A percentile compares a stretch with the other conserved stretches of the same genome.
Conservation (phyloP, 2,888 invertebrate genomes). For the Morpho deidamia region DNA sequence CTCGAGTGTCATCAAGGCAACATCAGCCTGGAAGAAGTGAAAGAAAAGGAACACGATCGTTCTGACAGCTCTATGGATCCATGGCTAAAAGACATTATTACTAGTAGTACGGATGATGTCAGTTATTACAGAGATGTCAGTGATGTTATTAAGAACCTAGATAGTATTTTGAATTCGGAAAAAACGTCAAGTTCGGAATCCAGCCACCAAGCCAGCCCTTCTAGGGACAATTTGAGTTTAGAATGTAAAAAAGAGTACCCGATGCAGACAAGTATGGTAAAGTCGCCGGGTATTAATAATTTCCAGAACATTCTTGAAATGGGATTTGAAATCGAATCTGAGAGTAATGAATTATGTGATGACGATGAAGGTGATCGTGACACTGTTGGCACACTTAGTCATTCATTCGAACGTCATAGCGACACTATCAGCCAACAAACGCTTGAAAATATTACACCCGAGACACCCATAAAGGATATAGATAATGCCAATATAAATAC, state of each 20-base stretch:
- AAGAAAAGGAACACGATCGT: constrained; percentile 52
- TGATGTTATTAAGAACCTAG: constrained; percentile 81
- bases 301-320: constrained; percentile 62
- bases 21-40: constrained; percentile 45
- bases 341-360: constrained; percentile 39
- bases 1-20: constrained; percentile 67
- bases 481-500: constrained; percentile 39
- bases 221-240: constrained; percentile 65
- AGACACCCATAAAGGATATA: constrained; percentile 61
- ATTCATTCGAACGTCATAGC: constrained; percentile 67
- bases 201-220: constrained; percentile 75
- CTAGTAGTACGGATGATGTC: constrained; percentile 78
- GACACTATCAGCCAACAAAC: constrained; percentile 65
- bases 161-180: constrained; percentile 80
- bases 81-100: constrained; percentile 79
- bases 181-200: constrained; percentile 80
- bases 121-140: constrained; percentile 80
- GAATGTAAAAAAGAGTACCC: constrained; percentile 70
- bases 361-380: constrained; percentile 61
- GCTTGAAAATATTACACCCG: constrained; percentile 64
- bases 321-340: constrained; percentile 42
- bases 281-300: constrained; percentile 67
- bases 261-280: constrained; percentile 61
- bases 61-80: constrained; percentile 75
- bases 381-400: constrained; percentile 64